Evolutionary conservation across 1,140 invertebrate species (phyloP).

Genomic region (Drosophila ananassae): DNA sequence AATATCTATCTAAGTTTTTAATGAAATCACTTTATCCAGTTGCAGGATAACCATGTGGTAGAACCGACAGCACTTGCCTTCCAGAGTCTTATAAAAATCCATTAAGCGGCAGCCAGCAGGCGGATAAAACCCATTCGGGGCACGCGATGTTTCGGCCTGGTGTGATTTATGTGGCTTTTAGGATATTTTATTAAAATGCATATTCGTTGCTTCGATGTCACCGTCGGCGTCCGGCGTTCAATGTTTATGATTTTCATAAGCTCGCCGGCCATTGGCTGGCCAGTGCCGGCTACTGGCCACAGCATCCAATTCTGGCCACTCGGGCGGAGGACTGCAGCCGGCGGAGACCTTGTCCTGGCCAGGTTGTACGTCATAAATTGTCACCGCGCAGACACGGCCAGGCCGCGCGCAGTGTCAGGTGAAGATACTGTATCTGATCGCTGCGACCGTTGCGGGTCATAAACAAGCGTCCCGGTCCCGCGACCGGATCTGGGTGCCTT

Average conservation of each 20-base stretch:
- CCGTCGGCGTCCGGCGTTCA: slow-evolving; percentile 47
- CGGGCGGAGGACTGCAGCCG: slow-evolving; percentile 15
- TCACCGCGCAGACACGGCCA: slow-evolving; percentile 44
- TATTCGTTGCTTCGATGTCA: slow-evolving; percentile 83
- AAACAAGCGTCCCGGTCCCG: slow-evolving; percentile 55
- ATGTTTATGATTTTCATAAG: slow-evolving; percentile 84
- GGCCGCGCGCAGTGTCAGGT: slow-evolving; percentile 61
- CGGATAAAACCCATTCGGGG: slow-evolving; percentile 29
- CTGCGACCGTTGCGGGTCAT: slow-evolving; percentile 66
- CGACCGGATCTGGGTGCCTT: slow-evolving; percentile 30
- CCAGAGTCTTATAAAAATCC: slow-evolving; percentile 12
- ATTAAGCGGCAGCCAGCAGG: slow-evolving; percentile 32
- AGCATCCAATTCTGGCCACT: slow-evolving; percentile 34
- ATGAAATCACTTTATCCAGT: background rate
- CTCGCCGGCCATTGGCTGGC: slow-evolving; percentile 60
- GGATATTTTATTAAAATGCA: slow-evolving; percentile 84
- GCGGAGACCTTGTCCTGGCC: slow-evolving; percentile 31
- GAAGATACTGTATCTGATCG: slow-evolving; percentile 78
- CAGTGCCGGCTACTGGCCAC: slow-evolving; percentile 9
- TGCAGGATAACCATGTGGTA: background rate
- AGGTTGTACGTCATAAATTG: slow-evolving; percentile 81
- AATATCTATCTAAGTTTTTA: background rate
- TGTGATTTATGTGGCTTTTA: slow-evolving; percentile 84
- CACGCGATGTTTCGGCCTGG: slow-evolving; percentile 36
- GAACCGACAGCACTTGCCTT: background rate